Conservation (phyloP, 2,797 vertebrate species). For the Mionectes olivaceus region DNA sequence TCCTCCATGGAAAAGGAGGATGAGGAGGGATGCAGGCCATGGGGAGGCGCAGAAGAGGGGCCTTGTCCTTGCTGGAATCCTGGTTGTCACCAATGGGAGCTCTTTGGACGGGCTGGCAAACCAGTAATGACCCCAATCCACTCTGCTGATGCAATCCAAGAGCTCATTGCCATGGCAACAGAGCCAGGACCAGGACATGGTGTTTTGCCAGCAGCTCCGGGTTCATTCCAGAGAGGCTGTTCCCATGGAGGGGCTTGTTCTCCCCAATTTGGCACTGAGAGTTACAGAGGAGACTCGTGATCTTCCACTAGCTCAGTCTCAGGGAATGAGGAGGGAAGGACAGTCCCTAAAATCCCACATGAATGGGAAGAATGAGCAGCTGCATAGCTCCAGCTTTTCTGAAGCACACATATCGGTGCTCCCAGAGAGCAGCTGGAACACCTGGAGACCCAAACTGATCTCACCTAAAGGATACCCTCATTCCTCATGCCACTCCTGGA, state of each 20-base stretch:
- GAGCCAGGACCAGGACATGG: not conserved
- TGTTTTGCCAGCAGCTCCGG: not conserved
- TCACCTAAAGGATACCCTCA: not conserved
- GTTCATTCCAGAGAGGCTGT: not conserved
- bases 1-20: not conserved
- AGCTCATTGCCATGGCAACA: not conserved
- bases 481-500: not conserved
- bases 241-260: not conserved
- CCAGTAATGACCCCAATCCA: not conserved
- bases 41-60: not conserved
- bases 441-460: not conserved
- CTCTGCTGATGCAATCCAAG: not conserved
- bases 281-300: fast-evolving
- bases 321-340: not conserved
- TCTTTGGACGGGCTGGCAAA: not conserved
- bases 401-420: not conserved
- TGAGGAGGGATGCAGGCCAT: not conserved
- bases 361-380: not conserved
- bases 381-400: fast-evolving
- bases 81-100: fast-evolving
- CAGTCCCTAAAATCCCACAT: not conserved
- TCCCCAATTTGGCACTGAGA: not conserved
- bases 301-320: not conserved
- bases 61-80: not conserved
- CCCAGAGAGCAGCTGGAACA: not conserved